A percentile compares a stretch with the other conserved stretches of the same genome.
Conservation (phyloP, 2,888 invertebrate species). For the Hydriomena furcata region DNA sequence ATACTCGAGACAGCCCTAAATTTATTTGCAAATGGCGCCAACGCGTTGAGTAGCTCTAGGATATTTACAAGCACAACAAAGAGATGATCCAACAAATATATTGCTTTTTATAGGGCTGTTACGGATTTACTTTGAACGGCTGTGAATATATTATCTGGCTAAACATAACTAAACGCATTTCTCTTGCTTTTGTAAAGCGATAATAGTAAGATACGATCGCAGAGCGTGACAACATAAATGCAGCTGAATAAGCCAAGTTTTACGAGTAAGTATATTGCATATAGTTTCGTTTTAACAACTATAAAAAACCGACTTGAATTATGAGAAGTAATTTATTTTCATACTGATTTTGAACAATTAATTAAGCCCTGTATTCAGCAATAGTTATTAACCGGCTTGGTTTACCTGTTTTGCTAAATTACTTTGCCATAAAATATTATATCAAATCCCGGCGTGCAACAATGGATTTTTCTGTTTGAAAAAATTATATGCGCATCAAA, state of each 20-base stretch:
- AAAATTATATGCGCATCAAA: too few relatives aligned
- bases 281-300: too few relatives aligned
- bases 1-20: conserved; percentile 77
- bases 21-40: conserved; percentile 80
- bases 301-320: too few relatives aligned
- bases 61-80: conserved; percentile 69
- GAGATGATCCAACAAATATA: conserved; percentile 35
- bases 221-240: background rate
- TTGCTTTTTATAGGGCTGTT: conserved; percentile 27
- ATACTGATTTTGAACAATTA: too few relatives aligned
- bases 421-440: too few relatives aligned
- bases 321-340: too few relatives aligned
- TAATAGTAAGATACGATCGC: conserved; percentile 1
- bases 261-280: too few relatives aligned
- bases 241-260: background rate
- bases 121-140: conserved; percentile 11
- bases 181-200: conserved; percentile 1
- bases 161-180: conserved; percentile 1
- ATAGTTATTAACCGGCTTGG: too few relatives aligned
- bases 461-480: too few relatives aligned
- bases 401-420: too few relatives aligned
- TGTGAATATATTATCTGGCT: conserved; percentile 4
- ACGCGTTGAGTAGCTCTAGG: conserved; percentile 69
- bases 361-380: too few relatives aligned
- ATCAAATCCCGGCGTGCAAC: too few relatives aligned